These are phyloP conservation scores for Tokudaia muenninki DNA, from an alignment of 2,797 vertebrate genomes.

Conservation along the genomic window DNA sequence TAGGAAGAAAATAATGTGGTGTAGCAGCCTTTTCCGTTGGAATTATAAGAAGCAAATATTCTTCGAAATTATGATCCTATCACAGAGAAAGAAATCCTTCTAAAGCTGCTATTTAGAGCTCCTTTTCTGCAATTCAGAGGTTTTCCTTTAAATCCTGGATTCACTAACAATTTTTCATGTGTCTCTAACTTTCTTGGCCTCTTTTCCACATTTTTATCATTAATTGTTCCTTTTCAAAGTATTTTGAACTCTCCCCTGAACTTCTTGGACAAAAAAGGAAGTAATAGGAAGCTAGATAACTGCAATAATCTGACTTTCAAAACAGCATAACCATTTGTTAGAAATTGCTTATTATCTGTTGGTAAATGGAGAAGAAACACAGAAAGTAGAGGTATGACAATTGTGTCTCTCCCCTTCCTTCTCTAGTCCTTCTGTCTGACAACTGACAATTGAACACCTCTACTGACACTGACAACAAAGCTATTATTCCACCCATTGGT, in stretches of 20 bases:
- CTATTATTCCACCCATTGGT: constrained; percentile 86
- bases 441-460: constrained; percentile 72
- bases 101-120: neutral
- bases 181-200: neutral
- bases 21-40: neutral
- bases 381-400: neutral
- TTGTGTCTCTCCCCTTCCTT: neutral
- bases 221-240: neutral
- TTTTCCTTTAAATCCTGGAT: neutral
- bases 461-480: constrained; percentile 83
- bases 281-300: neutral
- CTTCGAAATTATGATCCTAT: neutral
- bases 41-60: neutral
- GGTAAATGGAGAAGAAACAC: neutral
- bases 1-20: neutral
- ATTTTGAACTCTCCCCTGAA: neutral
- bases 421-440: constrained; percentile 51
- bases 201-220: neutral
- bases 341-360: neutral
- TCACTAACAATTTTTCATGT: neutral
- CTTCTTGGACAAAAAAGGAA: neutral
- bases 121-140: neutral
- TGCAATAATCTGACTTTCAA: neutral
- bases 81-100: neutral
- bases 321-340: neutral